These are phyloP conservation scores for Ctenochaetus hawaiiensis DNA, from an alignment of 2,797 vertebrate species.

Conservation along the genomic window DNA sequence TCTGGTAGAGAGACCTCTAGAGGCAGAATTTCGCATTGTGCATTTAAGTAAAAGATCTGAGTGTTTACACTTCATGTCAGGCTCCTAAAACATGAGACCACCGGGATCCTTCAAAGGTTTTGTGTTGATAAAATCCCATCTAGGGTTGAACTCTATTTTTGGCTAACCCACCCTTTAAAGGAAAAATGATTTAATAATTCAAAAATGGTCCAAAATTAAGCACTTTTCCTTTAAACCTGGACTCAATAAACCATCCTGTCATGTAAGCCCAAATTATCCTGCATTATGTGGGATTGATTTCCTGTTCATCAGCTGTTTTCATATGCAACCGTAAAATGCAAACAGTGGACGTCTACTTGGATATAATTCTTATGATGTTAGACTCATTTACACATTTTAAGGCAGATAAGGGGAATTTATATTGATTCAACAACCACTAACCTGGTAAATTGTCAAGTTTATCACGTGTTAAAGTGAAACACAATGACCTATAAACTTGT, in stretches of 20 bases:
- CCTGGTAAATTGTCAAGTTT: background rate
- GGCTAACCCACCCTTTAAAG: too few relatives aligned
- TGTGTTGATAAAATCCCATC: too few relatives aligned
- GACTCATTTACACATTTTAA: background rate
- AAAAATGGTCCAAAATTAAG: too few relatives aligned
- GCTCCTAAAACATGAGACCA: too few relatives aligned
- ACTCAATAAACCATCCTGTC: background rate
- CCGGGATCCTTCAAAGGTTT: too few relatives aligned
- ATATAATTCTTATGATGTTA: background rate
- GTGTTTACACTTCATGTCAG: too few relatives aligned
- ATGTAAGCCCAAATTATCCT: background rate
- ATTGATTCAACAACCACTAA: background rate
- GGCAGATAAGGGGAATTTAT: conserved; percentile 11
- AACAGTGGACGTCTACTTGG: background rate
- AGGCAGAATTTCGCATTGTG: too few relatives aligned
- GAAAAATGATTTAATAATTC: too few relatives aligned
- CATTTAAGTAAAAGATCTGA: too few relatives aligned
- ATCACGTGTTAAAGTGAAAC: background rate
- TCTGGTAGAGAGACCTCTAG: too few relatives aligned
- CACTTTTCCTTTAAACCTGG: background rate
- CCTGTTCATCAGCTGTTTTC: too few relatives aligned
- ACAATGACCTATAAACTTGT: background rate
- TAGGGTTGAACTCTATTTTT: too few relatives aligned
- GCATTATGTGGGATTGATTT: background rate
- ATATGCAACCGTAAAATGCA: background rate